These are phyloP conservation scores for Diabrotica undecimpunctata DNA, from an alignment of 1,140 invertebrate species.

Conservation along the genomic window DNA sequence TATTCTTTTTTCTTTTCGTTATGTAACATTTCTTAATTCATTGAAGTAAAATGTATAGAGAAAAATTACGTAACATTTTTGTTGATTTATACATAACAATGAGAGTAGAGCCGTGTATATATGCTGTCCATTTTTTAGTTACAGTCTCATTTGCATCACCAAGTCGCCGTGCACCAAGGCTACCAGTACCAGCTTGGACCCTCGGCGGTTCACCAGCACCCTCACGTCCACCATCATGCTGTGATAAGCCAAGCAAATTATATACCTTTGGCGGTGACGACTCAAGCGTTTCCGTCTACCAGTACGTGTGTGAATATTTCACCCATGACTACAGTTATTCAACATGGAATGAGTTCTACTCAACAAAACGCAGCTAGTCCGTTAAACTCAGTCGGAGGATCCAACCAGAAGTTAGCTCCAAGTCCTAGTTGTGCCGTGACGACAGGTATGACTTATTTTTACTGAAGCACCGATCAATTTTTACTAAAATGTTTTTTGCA, in stretches of 20 bases:
- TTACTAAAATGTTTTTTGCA: no score
- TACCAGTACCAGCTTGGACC: slow-evolving; percentile 43
- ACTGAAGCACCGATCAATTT: no score
- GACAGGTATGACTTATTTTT: not conserved
- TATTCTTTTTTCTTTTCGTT: no score
- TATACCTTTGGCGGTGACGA: slow-evolving; percentile 50
- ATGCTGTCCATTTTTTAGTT: slow-evolving; percentile 42
- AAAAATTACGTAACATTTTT: no score
- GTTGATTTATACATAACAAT: no score
- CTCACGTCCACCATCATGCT: slow-evolving; percentile 53
- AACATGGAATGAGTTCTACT: slow-evolving; percentile 48
- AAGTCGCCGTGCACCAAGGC: slow-evolving; percentile 47
- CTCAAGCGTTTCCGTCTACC: slow-evolving; percentile 53
- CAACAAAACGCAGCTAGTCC: slow-evolving; percentile 42
- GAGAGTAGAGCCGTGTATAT: no score
- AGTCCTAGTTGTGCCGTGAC: slow-evolving; percentile 57
- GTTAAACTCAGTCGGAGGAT: slow-evolving; percentile 45
- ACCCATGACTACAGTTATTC: slow-evolving; percentile 54
- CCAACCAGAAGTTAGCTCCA: slow-evolving; percentile 51
- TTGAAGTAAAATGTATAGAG: no score
- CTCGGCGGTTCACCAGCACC: slow-evolving; percentile 49
- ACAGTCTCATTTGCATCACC: slow-evolving; percentile 45
- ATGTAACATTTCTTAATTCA: no score
- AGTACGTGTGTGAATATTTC: slow-evolving; percentile 49
- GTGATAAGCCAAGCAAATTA: slow-evolving; percentile 58